Evolutionary conservation across 2,113 vertebrate genomes (phyloP).

Genomic region (Varanus komodoensis): DNA sequence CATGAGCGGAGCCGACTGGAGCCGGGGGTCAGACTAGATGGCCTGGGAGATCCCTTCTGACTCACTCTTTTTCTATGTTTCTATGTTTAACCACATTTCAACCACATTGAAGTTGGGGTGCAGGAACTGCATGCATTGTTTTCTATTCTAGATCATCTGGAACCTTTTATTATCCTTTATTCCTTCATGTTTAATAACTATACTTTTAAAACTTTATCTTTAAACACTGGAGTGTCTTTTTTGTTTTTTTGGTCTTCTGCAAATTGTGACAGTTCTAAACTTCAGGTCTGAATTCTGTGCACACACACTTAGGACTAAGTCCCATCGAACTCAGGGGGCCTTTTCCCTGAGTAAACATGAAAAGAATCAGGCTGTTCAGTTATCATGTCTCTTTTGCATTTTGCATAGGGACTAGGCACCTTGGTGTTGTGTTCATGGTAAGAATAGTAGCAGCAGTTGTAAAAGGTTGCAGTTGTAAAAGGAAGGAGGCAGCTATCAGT

Average conservation of each 20-base stretch:
- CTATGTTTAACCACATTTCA: too few species aligned
- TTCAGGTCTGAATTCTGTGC: neutral
- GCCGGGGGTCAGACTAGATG: too few species aligned
- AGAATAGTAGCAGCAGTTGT: neutral
- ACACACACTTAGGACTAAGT: neutral
- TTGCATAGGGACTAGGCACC: neutral
- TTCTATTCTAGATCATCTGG: neutral
- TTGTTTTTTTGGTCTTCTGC: neutral
- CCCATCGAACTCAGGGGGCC: neutral
- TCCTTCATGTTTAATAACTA: neutral
- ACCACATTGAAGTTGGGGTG: constrained; percentile 56
- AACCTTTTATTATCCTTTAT: neutral
- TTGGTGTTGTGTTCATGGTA: neutral
- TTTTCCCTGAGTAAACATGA: neutral
- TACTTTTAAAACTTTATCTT: too few species aligned
- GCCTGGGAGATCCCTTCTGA: too few species aligned
- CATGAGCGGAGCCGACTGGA: too few species aligned
- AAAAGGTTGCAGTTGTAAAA: neutral
- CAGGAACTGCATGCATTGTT: constrained; percentile 24
- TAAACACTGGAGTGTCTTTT: neutral
- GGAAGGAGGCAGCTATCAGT: constrained; percentile 29
- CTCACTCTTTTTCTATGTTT: too few species aligned
- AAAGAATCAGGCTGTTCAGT: neutral
- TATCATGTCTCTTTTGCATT: neutral
- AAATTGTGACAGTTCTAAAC: neutral